Percentiles rank a stretch among this genome's conserved stretches.
These are phyloP conservation scores for Nannospalax galili DNA, from an alignment of 2,113 vertebrate genomes.

Conservation along the genomic window DNA sequence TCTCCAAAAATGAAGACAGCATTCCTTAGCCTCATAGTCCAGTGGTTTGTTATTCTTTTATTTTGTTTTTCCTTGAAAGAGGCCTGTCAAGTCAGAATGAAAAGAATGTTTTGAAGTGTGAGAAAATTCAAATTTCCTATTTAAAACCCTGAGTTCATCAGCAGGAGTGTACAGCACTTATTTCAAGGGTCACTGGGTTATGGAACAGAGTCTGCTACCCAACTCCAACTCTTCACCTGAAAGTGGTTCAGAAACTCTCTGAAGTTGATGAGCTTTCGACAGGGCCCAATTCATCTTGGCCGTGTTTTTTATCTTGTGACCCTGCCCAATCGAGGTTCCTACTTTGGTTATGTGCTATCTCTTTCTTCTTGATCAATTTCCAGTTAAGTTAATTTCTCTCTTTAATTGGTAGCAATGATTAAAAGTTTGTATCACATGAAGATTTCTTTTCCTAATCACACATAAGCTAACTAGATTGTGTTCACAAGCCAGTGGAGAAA, in stretches of 20 bases:
- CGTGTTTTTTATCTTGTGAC: conserved; percentile 44
- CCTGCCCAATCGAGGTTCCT: background rate
- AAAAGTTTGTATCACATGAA: conserved; percentile 44
- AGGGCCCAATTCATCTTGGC: conserved; percentile 41
- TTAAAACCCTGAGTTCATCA: conserved; percentile 66
- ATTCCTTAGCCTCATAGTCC: background rate
- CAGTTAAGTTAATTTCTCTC: conserved; percentile 58
- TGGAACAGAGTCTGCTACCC: background rate
- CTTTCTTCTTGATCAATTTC: conserved; percentile 55
- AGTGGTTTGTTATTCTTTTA: conserved; percentile 31
- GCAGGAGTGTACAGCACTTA: background rate
- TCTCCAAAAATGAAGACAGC: conserved; percentile 16
- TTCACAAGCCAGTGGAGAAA: background rate
- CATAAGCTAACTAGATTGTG: conserved; percentile 9
- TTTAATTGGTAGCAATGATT: conserved; percentile 48
- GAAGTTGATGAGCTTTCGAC: conserved; percentile 42
- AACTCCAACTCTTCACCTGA: conserved; percentile 52
- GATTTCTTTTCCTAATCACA: conserved; percentile 35
- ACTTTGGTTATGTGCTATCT: conserved; percentile 33
- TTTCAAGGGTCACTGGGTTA: conserved; percentile 62
- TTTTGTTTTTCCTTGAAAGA: conserved; percentile 48
- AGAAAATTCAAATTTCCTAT: conserved; percentile 68
- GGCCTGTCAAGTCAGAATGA: conserved; percentile 56
- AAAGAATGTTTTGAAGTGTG: conserved; percentile 22
- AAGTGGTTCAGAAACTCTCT: conserved; percentile 16